A percentile compares a stretch with the other conserved stretches of the same genome.
phyloP scores from a whole-genome alignment of 2,797 vertebrate species.

The Oreortyx pictus region DNA sequence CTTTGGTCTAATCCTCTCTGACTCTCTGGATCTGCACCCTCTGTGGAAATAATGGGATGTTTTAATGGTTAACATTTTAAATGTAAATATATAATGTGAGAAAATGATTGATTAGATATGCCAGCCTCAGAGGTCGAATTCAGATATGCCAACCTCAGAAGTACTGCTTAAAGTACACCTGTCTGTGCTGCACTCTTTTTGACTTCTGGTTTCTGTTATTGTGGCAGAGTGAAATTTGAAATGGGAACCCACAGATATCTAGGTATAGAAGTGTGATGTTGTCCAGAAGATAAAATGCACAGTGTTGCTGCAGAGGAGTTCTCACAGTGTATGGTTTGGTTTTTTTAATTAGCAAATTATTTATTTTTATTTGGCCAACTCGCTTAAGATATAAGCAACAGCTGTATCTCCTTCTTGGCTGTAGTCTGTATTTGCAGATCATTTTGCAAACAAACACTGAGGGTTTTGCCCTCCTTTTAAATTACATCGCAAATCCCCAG shows the following conservation, averaged over 20 bases:
- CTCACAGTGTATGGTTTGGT: not conserved
- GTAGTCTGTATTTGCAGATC: not conserved
- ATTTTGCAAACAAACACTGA: not conserved
- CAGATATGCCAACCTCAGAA: not conserved
- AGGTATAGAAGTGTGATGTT: not conserved
- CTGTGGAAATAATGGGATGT: not conserved
- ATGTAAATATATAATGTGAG: not conserved
- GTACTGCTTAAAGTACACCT: not conserved
- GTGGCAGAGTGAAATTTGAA: not conserved
- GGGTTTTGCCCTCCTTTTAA: not conserved
- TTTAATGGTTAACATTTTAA: not conserved
- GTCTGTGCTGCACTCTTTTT: not conserved
- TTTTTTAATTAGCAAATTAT: not conserved
- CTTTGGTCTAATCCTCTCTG: not conserved
- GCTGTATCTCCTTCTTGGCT: not conserved
- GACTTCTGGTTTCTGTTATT: not conserved
- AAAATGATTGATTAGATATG: not conserved
- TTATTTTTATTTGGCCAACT: not conserved
- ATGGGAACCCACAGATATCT: not conserved
- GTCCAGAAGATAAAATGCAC: conserved; percentile 29
- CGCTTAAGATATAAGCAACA: not conserved
- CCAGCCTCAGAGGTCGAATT: not conserved
- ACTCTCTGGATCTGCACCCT: not conserved
- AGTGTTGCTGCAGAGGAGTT: not conserved
- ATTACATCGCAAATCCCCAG: not conserved